Evolutionary conservation across 1,140 invertebrate genomes (phyloP), one percentile per base, ranked within the genome.

Genomic region (Apis dorsata): DNA sequence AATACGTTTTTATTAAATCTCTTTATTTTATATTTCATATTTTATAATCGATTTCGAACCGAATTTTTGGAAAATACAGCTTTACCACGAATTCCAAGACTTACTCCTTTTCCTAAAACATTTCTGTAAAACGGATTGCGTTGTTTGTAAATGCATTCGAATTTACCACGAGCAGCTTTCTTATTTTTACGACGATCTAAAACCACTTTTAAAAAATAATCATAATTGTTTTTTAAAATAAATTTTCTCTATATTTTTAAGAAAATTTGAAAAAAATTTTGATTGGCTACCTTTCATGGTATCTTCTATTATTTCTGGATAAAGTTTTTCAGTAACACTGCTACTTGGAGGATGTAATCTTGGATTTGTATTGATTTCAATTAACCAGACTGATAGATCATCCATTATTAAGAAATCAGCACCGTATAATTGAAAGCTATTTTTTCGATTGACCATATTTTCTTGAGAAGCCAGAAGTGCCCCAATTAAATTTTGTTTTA

Each of bases 351-450:
- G 93, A 85, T 97, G 95, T 92, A 99, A 96, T 90, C 97, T 97
- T 0, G 98, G 98, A 90, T 97, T 97, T 0, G 97, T 97, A 94
- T 99, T 99, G 81, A 99, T 98, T 94, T 99, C 98, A 85, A 99
- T 97, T 51, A 99, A 93, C 97, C 98, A 99, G 0, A 98, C 98
- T 81, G 96, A 95, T 74, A 97, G 97, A 89, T 98, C 97, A 89
- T 98, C 97, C 85, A 97, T 97, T 34, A 97, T 91, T 94, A 99
- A 97, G 91, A 99, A 99, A 94, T 99, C 98, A 70, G 98, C 98
- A 17, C 98, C 98, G 92, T 98, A 99, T 28, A 99, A 78, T 93
- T 99, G 98, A 93, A 99, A 99, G 84, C 96, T 96, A 88, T 97
- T 97, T 86, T 96, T 96, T 83, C 96, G 95, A 53, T 95, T 94